These are phyloP conservation scores for Pelvicachromis taeniatus DNA, from an alignment of 2,113 vertebrate genomes.

Conservation along the genomic window DNA sequence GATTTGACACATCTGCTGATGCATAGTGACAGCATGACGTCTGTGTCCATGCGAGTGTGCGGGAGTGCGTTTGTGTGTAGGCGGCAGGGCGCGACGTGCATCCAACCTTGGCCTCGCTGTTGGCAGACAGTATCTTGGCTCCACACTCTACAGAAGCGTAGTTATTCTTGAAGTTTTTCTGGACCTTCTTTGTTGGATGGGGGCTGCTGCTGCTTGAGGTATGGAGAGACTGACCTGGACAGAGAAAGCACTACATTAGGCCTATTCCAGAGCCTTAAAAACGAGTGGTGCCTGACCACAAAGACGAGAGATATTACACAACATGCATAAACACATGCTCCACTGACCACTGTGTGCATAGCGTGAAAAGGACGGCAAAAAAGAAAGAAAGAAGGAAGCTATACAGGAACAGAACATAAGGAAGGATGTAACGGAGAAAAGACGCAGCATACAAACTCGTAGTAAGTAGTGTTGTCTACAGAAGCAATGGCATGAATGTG, in stretches of 20 bases:
- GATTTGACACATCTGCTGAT: background rate
- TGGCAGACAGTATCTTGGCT: conserved; percentile 95
- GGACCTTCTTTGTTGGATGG: conserved; percentile 89
- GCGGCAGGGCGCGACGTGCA: background rate
- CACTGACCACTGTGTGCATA: background rate
- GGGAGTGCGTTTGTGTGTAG: background rate
- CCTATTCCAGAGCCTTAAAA: background rate
- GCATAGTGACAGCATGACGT: background rate
- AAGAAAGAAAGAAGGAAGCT: background rate
- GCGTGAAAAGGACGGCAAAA: background rate
- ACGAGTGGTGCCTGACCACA: background rate
- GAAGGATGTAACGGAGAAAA: background rate
- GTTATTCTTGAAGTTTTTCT: conserved; percentile 97
- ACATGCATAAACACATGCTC: conserved; percentile 17
- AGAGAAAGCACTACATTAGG: background rate
- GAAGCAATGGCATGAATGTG: background rate
- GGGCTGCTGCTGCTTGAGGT: conserved; percentile 82
- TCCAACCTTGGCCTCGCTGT: conserved; percentile 95
- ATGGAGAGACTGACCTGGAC: conserved; percentile 89
- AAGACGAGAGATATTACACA: conserved; percentile 14
- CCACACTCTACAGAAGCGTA: conserved; percentile 98
- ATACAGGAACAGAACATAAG: background rate
- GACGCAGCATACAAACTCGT: background rate
- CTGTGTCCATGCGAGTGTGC: background rate
- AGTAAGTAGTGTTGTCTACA: background rate